Evolutionary conservation across 2,888 invertebrate genomes (phyloP).

Genomic region (Nemapogon koenigi): DNA sequence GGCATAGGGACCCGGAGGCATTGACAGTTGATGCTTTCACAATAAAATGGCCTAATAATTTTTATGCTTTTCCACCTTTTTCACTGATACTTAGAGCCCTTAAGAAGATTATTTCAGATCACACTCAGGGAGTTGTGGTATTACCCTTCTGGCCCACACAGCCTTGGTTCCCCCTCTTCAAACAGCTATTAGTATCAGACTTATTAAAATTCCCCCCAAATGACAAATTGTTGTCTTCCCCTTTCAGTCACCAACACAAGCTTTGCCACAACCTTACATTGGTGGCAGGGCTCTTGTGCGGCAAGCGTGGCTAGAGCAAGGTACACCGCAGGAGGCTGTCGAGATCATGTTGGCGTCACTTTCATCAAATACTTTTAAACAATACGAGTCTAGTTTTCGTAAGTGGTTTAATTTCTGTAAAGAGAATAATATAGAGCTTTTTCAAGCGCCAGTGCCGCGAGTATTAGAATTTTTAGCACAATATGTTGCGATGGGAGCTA

Average conservation of each 20-base stretch:
- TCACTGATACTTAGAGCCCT: neutral
- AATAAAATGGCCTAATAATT: neutral
- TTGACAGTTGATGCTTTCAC: neutral
- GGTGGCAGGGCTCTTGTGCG: constrained; percentile 17
- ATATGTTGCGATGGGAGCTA: constrained; percentile 9
- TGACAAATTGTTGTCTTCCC: neutral
- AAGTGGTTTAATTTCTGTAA: constrained; percentile 12
- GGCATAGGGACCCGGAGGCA: constrained; percentile 5
- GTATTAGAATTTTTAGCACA: constrained; percentile 10
- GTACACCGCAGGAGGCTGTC: constrained; percentile 7
- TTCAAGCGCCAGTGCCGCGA: constrained; percentile 6
- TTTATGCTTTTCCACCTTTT: constrained; percentile 6
- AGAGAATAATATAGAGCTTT: constrained; percentile 6
- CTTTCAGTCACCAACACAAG: neutral
- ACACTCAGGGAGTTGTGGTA: neutral
- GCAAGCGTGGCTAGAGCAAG: constrained; percentile 10
- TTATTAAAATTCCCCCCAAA: neutral
- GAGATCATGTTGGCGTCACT: constrained; percentile 14
- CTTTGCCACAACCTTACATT: constrained; percentile 15
- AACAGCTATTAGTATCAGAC: neutral
- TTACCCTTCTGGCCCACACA: constrained; percentile 1
- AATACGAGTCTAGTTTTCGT: constrained; percentile 13
- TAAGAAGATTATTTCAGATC: neutral
- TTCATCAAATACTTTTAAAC: constrained; percentile 12
- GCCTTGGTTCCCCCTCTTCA: constrained; percentile 3